Base-by-base conservation (phyloP, 2,797 vertebrate species). In the Strix occidentalis region DNA sequence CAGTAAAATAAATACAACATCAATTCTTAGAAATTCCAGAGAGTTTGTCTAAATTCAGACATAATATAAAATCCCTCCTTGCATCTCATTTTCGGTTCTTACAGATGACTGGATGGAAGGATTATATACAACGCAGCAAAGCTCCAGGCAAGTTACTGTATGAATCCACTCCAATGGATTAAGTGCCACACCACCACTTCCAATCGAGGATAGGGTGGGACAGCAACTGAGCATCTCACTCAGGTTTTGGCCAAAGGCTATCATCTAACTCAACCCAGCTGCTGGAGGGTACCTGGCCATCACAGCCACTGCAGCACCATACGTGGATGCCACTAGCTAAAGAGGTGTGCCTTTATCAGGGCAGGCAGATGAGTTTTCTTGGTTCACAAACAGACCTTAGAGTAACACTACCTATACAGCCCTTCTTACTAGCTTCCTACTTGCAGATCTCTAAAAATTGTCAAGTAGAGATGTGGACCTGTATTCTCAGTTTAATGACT, bases 131-230 rank as follows among this genome's bases (percentile, higher is more conserved):
- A 53, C 33, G 48, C 64, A 92, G 53, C 60, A 56, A 33, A 75
- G 43, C n/a, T 87, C 66, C 48, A 76, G 50, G 17, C 0, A 0
- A 85, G 20, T 41, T 68, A 56, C 6, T 3, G 0, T 5, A 35
- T 1, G 5, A 85, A 85, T 11, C 54, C 26, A 28, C 31, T 33
- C 23, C 0, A 3, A 65, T 3, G 41, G 63, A 75, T 61, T 45
- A 76, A 60, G 46, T 5, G 33, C 39, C 39, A 65, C 6, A 0
- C 28, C 20, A 74, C 33, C 56, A 61, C 35, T 54, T 60, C 43
- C 68, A 90, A 0, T 2, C 0, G 0, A 89, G 53, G 48, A 14
- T 5, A 6, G 18, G 16, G 54, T 33, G 31, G 50, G 58, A 81
- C 5, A 87, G 51, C 21, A 82, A n/a, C 16, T 1, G 6, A 80